A percentile compares a stretch with the other conserved stretches of the same genome.
These are phyloP conservation scores for Octopus bimaculoides DNA, from an alignment of 1,140 invertebrate genomes.

Conservation along the genomic window DNA sequence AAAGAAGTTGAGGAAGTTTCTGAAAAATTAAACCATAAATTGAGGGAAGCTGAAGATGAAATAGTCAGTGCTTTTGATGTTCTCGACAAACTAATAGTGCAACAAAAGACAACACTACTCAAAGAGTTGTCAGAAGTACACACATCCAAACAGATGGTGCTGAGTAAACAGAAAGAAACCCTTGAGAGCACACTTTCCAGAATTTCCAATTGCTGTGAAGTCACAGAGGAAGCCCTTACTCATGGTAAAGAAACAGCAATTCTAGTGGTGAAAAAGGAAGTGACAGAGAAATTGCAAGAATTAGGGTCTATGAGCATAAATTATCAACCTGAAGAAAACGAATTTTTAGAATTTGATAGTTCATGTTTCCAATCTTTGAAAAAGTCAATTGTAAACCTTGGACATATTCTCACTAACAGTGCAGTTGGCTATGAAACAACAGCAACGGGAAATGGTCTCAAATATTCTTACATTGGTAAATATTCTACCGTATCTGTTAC, in stretches of 20 bases:
- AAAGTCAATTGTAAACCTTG: slow-evolving; percentile 51
- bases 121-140: slow-evolving; percentile 56
- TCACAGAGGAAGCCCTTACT: slow-evolving; percentile 59
- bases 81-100: slow-evolving; percentile 50
- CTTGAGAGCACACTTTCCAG: slow-evolving; percentile 57
- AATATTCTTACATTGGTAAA: slow-evolving; percentile 48
- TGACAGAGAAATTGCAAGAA: slow-evolving; percentile 60
- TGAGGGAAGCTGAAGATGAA: slow-evolving; percentile 48
- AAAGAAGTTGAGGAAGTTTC: slow-evolving; percentile 51
- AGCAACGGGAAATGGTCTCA: slow-evolving; percentile 58
- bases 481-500: slow-evolving; percentile 54
- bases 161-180: slow-evolving; percentile 55
- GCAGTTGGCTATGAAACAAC: slow-evolving; percentile 58
- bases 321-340: slow-evolving; percentile 59
- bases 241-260: slow-evolving; percentile 61
- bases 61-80: slow-evolving; percentile 55
- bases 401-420: slow-evolving; percentile 55
- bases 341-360: slow-evolving; percentile 53
- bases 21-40: slow-evolving; percentile 46
- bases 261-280: slow-evolving; percentile 62
- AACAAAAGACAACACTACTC: slow-evolving; percentile 55
- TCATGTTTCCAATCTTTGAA: slow-evolving; percentile 47
- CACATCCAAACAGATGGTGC: slow-evolving; percentile 54
- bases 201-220: slow-evolving; percentile 58
- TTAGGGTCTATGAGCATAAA: slow-evolving; percentile 54